Percentiles rank a stretch among this genome's conserved stretches.
Conservation (phyloP, 2,113 vertebrate species). For the Tonatia bakeri region DNA sequence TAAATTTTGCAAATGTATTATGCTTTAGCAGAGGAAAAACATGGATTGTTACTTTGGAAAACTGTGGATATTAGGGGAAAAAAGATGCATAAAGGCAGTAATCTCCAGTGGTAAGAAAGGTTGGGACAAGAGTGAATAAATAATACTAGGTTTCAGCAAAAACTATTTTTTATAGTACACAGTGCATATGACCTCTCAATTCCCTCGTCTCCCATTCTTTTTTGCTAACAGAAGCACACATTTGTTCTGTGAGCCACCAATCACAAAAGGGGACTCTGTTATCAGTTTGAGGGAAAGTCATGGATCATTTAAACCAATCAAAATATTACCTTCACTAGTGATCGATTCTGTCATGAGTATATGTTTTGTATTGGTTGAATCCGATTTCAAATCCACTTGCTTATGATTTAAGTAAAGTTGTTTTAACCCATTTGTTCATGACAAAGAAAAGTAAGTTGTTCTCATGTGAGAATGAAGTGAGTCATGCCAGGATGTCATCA, state of each 20-base stretch:
- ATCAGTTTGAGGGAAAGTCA: neutral
- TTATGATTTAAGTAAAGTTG: neutral
- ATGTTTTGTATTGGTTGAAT: neutral
- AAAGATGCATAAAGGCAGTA: neutral
- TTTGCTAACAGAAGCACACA: neutral
- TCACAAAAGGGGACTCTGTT: neutral
- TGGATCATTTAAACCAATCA: neutral
- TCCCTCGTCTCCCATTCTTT: neutral
- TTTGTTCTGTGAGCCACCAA: neutral
- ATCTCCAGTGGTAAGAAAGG: neutral
- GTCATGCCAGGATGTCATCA: neutral
- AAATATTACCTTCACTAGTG: fast-evolving
- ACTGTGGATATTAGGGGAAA: neutral
- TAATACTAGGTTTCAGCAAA: neutral
- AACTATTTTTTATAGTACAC: neutral
- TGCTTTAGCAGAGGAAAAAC: neutral
- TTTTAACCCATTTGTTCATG: neutral
- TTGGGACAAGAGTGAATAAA: neutral
- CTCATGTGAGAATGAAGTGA: neutral
- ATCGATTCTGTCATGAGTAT: neutral
- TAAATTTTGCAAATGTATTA: neutral
- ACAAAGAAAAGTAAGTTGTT: neutral
- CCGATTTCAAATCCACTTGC: neutral
- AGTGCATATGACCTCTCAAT: neutral
- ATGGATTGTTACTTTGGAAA: neutral